These are phyloP conservation scores for Aleiodes leptofemur DNA, from an alignment of 2,888 invertebrate species.

Conservation along the genomic window DNA sequence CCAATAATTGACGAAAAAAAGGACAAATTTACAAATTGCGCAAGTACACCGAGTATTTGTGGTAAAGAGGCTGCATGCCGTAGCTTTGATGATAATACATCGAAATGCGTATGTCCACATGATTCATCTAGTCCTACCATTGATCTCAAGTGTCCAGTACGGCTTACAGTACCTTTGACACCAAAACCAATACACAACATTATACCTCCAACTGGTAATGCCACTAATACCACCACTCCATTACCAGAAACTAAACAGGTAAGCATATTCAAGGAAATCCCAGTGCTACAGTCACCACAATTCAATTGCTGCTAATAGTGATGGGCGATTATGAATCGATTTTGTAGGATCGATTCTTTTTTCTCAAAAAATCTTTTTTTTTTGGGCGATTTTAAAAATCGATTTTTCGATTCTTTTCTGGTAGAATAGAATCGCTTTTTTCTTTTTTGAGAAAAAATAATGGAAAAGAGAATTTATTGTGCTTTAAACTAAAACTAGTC, in stretches of 20 bases:
- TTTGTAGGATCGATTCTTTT: too few relatives aligned
- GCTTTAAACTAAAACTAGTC: too few relatives aligned
- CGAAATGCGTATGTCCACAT: slow-evolving; percentile 82
- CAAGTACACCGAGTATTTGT: slow-evolving; percentile 76
- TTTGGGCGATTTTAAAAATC: too few relatives aligned
- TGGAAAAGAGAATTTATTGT: too few relatives aligned
- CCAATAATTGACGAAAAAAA: slow-evolving; percentile 31
- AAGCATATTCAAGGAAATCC: slow-evolving; percentile 26
- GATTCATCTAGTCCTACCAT: slow-evolving; percentile 80
- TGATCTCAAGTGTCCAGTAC: slow-evolving; percentile 80
- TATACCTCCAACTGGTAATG: slow-evolving; percentile 75
- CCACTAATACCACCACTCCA: slow-evolving; percentile 66
- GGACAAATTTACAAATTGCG: slow-evolving; percentile 63
- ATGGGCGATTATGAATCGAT: too few relatives aligned
- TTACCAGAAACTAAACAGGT: slow-evolving; percentile 70
- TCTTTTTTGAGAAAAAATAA: too few relatives aligned
- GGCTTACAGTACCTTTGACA: slow-evolving; percentile 80
- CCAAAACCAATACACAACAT: slow-evolving; percentile 80
- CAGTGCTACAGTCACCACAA: too few relatives aligned
- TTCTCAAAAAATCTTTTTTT: too few relatives aligned
- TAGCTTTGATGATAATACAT: slow-evolving; percentile 76
- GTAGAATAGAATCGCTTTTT: too few relatives aligned
- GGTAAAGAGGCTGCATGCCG: slow-evolving; percentile 81
- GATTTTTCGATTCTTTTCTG: too few relatives aligned
- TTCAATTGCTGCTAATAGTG: too few relatives aligned